Percentiles rank a stretch among this genome's conserved stretches.
phyloP scores from a whole-genome alignment of 2,113 vertebrate genomes.

The Chroicocephalus ridibundus region DNA sequence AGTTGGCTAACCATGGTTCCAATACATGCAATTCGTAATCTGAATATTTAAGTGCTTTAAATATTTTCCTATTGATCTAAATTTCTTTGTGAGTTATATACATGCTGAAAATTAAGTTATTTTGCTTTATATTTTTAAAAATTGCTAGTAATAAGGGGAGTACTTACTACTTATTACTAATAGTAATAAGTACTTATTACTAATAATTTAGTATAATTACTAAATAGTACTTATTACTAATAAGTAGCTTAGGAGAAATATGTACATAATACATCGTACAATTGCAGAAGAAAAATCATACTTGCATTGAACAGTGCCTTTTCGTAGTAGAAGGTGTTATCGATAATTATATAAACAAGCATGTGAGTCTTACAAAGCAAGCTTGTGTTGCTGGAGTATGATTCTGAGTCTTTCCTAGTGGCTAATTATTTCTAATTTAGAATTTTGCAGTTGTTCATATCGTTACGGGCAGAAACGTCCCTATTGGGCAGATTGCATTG shows the following conservation, averaged over 20 bases:
- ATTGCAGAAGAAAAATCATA: background rate
- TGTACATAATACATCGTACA: background rate
- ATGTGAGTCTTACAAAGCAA: background rate
- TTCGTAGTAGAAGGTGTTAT: background rate
- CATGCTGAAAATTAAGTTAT: background rate
- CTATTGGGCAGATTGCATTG: background rate
- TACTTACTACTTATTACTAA: too few relatives aligned
- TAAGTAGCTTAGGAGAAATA: background rate
- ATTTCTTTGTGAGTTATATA: background rate
- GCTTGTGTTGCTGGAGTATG: background rate
- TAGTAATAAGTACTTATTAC: too few relatives aligned
- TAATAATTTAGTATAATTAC: too few relatives aligned
- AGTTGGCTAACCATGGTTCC: conserved; percentile 33
- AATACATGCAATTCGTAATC: conserved; percentile 5
- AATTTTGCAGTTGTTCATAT: background rate
- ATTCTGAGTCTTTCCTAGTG: background rate
- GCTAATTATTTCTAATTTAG: background rate
- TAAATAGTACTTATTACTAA: too few relatives aligned
- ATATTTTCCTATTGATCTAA: conserved; percentile 36
- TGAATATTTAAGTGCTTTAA: conserved; percentile 30
- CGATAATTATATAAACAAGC: background rate
- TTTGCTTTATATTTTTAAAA: conserved; percentile 1
- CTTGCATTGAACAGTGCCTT: background rate
- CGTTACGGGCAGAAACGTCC: background rate
- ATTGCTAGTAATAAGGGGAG: background rate